These are phyloP conservation scores for Drosophila suboccidentalis DNA, from an alignment of 2,888 invertebrate genomes.

Conservation along the genomic window DNA sequence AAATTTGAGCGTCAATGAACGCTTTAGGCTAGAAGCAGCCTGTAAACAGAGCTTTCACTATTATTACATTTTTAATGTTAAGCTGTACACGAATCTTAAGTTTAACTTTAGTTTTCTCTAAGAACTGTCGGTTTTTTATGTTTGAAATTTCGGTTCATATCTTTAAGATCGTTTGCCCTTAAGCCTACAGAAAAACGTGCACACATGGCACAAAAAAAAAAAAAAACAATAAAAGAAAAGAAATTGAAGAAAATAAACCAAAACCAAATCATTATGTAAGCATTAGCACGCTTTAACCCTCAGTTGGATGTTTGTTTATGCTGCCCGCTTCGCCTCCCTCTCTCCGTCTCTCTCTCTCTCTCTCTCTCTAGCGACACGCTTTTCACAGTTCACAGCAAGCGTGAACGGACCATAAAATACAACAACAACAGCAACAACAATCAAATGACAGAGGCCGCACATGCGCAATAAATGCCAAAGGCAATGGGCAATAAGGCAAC, in stretches of 20 bases:
- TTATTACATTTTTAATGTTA: neutral
- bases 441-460: conserved; percentile 41
- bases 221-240: conserved; percentile 22
- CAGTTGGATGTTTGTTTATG: conserved; percentile 22
- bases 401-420: conserved; percentile 66
- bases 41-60: conserved; percentile 1
- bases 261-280: conserved; percentile 61
- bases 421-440: conserved; percentile 29
- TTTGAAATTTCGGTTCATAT: neutral
- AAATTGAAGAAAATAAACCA: conserved; percentile 22
- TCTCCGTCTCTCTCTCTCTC: neutral
- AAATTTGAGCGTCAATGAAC: neutral
- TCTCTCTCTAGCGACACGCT: conserved; percentile 17
- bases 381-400: conserved; percentile 47
- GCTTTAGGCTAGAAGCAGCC: neutral
- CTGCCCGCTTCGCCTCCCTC: neutral
- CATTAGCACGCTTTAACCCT: conserved; percentile 69
- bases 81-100: neutral
- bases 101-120: neutral
- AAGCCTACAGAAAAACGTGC: conserved; percentile 11
- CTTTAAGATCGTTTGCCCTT: conserved; percentile 1
- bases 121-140: neutral
- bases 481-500: conserved; percentile 34
- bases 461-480: conserved; percentile 72
- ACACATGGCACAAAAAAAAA: conserved; percentile 1